These are phyloP conservation scores for Heliconius sara DNA, from an alignment of 2,888 invertebrate species.

Conservation along the genomic window DNA sequence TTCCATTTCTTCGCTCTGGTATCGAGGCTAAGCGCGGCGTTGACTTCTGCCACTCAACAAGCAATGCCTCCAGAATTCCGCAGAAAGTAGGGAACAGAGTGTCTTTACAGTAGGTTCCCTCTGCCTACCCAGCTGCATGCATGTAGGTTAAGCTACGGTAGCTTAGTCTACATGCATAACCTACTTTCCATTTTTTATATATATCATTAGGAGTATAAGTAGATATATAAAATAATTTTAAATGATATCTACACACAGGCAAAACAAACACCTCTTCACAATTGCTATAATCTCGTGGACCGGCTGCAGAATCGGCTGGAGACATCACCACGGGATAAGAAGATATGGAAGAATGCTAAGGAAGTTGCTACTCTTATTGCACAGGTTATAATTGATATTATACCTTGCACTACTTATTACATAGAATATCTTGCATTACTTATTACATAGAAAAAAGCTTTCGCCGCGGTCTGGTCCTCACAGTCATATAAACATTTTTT, in stretches of 20 bases:
- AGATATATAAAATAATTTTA: neutral
- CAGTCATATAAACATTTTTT: neutral
- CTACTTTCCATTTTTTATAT: no score
- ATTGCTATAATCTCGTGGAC: constrained; percentile 67
- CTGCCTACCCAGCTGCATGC: no score
- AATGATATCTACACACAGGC: constrained; percentile 60
- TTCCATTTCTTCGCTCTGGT: no score
- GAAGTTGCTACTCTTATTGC: constrained; percentile 77
- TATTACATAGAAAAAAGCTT: neutral
- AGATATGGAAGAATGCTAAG: constrained; percentile 77
- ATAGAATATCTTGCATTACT: neutral
- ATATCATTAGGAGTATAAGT: neutral
- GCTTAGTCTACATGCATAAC: no score
- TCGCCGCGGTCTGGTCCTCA: neutral
- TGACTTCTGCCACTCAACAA: no score
- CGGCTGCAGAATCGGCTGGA: constrained; percentile 69
- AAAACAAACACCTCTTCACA: constrained; percentile 68
- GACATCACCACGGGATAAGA: constrained; percentile 70
- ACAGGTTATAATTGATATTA: constrained; percentile 62
- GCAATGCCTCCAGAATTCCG: no score
- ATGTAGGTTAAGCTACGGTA: no score
- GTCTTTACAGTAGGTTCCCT: no score
- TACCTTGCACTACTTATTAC: neutral
- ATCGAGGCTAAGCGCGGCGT: no score
- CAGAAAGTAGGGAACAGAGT: no score